Evolutionary conservation across 2,888 invertebrate species (phyloP), one percentile per base, ranked within the genome.

Genomic region (Hirtodrosophila alboralis): DNA sequence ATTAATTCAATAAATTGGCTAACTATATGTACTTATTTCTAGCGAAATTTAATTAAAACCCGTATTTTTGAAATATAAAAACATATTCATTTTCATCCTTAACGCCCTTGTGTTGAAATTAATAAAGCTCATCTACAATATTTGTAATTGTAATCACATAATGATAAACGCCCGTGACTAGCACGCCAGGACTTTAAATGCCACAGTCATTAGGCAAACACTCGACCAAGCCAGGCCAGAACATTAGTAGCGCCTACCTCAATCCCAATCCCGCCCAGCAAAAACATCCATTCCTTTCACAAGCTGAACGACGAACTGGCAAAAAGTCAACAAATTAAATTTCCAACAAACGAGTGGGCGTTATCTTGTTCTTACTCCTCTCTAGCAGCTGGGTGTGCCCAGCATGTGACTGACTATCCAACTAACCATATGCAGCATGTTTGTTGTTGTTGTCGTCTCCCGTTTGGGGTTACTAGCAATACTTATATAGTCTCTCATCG

Each of bases 371-470:
- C 6, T 57, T 60, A 53, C 73, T 58, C 61, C 44, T n/a, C n/a
- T n/a, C n/a, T n/a, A n/a, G n/a, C 41, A 47, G 51, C 54, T 78
- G 76, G 87, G 85, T 73, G 85, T 70, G 85, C 67, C 85, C 68
- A 79, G 76, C 80, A 73, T 69, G 72, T 65, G 57, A 62, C 53
- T 58, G 52, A 28, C 44, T 48, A 38, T 43, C 47, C 68, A 63
- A 59, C 76, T 73, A 76, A 73, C 62, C 72, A 72, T 77, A 74
- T 70, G 59, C 67, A 72, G n/a, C n/a, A n/a, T n/a, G n/a, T n/a
- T n/a, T n/a, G n/a, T n/a, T n/a, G n/a, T n/a, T n/a, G n/a, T n/a
- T 79, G 64, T 51, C 60, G 61, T 66, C 61, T 63, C 47, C 60
- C 65, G 45, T 61, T n/a, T 68, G 45, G 74, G 65, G 13, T 10